phyloP scores from a whole-genome alignment of 2,113 vertebrate species.

The Pterophyllum scalare region DNA sequence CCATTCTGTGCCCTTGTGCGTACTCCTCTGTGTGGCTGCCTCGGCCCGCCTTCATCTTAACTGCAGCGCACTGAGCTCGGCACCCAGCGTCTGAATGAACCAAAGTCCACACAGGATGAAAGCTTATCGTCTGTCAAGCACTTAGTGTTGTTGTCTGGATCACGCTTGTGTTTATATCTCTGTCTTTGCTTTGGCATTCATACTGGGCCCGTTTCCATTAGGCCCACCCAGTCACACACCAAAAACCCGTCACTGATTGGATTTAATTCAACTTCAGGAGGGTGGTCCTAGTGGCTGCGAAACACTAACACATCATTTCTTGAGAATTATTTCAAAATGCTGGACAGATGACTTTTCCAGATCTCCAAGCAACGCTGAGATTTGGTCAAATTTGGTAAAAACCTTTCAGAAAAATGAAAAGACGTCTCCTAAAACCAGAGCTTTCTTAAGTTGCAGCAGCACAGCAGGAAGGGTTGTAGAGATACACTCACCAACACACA shows the following conservation, averaged over 20 bases:
- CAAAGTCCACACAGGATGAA: neutral
- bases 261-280: neutral
- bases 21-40: neutral
- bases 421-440: neutral
- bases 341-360: neutral
- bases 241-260: neutral
- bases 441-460: too few species aligned
- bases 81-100: neutral
- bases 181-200: neutral
- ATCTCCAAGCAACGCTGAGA: neutral
- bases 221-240: rapidly evolving
- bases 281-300: neutral
- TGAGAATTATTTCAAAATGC: neutral
- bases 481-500: too few species aligned
- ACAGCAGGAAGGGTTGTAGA: too few species aligned
- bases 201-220: too few species aligned
- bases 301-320: neutral
- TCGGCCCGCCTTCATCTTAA: too few species aligned
- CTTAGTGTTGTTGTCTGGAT: neutral
- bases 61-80: neutral
- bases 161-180: neutral
- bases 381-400: too few species aligned
- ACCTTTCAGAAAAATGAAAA: neutral
- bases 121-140: neutral
- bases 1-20: neutral